These are phyloP conservation scores for Acanthosepion lycidas DNA, from an alignment of 2,888 invertebrate species.

Conservation along the genomic window DNA sequence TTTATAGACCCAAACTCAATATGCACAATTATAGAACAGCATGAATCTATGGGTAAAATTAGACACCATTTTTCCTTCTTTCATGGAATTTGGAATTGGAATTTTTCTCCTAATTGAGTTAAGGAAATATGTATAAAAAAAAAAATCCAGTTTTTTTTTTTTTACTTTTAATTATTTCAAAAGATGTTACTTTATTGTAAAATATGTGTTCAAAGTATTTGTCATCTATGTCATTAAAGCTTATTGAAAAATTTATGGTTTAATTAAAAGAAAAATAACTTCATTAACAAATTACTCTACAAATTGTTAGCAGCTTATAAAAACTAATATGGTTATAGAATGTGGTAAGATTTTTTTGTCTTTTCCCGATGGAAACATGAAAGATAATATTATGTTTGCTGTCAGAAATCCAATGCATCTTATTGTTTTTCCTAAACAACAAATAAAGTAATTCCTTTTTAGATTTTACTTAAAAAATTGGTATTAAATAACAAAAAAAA, in stretches of 20 bases:
- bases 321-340: no score
- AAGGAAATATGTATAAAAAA: neutral
- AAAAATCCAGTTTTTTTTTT: neutral
- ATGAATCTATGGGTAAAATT: neutral
- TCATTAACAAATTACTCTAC: neutral
- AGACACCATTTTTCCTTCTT: neutral
- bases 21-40: neutral
- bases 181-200: no score
- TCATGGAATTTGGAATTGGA: neutral
- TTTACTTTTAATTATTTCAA: no score
- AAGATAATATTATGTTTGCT: no score
- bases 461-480: no score
- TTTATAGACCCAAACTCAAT: neutral
- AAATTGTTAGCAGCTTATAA: neutral
- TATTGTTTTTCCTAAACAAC: no score
- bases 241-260: neutral
- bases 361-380: no score
- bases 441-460: no score
- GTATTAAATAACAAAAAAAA: no score
- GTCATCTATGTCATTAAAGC: neutral
- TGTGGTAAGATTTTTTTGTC: no score
- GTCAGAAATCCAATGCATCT: no score
- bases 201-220: neutral
- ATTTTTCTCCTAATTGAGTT: neutral
- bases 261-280: slow-evolving; percentile 5